These are phyloP conservation scores for Empidonax traillii DNA, from an alignment of 2,113 vertebrate species.

Conservation along the genomic window DNA sequence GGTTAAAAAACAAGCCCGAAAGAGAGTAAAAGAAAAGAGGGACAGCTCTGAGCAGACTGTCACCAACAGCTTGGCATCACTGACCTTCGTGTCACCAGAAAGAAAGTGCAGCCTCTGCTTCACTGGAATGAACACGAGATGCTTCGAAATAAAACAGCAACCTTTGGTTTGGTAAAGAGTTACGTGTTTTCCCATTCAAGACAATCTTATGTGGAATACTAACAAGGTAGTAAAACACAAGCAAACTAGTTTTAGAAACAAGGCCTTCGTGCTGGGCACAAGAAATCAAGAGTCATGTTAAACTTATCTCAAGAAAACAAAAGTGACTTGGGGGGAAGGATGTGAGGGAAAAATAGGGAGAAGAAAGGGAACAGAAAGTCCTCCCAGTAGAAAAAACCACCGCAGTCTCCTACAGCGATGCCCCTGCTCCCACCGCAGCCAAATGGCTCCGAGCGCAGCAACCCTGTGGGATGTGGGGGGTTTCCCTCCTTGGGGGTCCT, in stretches of 20 bases:
- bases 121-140: constrained; percentile 75
- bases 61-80: constrained; percentile 53
- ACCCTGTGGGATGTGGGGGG: not conserved
- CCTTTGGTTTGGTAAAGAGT: constrained; percentile 81
- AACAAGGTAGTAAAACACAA: constrained; percentile 73
- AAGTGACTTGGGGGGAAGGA: constrained; percentile 8
- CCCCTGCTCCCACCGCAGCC: not conserved
- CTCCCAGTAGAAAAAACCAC: not conserved
- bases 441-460: not conserved
- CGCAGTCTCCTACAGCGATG: not conserved
- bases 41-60: constrained; percentile 65
- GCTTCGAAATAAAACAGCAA: constrained; percentile 75
- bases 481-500: not conserved
- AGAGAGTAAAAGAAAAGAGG: constrained; percentile 12
- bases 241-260: constrained; percentile 66
- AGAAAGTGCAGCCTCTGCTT: constrained; percentile 74
- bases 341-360: not conserved
- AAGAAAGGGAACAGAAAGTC: not conserved
- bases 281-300: constrained; percentile 67
- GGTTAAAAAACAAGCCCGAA: constrained; percentile 59
- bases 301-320: constrained; percentile 58
- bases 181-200: constrained; percentile 72
- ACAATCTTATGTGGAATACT: constrained; percentile 71
- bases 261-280: constrained; percentile 74
- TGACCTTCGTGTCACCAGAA: constrained; percentile 72